phyloP scores from a whole-genome alignment of 2,888 invertebrate genomes.

The Strigamia transsilvanica region DNA sequence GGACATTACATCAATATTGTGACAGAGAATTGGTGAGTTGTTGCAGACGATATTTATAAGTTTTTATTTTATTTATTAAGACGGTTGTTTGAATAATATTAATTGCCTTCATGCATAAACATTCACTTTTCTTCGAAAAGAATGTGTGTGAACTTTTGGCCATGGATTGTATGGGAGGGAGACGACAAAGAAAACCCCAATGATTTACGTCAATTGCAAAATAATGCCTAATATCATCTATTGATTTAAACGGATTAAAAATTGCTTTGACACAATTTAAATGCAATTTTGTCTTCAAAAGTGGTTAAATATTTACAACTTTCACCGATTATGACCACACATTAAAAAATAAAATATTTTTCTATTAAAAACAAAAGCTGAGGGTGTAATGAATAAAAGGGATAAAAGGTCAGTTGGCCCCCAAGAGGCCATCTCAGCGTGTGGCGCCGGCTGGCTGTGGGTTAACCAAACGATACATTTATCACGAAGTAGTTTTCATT shows the following conservation, averaged over 20 bases:
- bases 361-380: slow-evolving; percentile 10
- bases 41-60: neutral
- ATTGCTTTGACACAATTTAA: neutral
- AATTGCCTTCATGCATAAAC: slow-evolving; percentile 48
- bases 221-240: neutral
- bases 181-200: neutral
- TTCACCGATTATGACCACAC: neutral
- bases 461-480: slow-evolving; percentile 48
- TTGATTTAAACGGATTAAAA: neutral
- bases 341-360: slow-evolving; percentile 14
- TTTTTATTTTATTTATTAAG: slow-evolving; percentile 24
- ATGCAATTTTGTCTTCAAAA: neutral
- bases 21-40: slow-evolving; percentile 35
- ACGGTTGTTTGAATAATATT: slow-evolving; percentile 17
- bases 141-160: slow-evolving; percentile 46
- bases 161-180: slow-evolving; percentile 20
- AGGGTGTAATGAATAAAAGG: slow-evolving; percentile 36
- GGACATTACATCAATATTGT: slow-evolving; percentile 29
- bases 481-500: slow-evolving; percentile 39
- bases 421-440: slow-evolving; percentile 29
- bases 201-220: slow-evolving; percentile 40
- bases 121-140: neutral
- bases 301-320: neutral
- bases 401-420: slow-evolving; percentile 41
- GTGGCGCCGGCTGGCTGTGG: slow-evolving; percentile 35